Percentiles rank a stretch among this genome's conserved stretches.
These are phyloP conservation scores for Platycheirus rosarum DNA, from an alignment of 2,888 invertebrate species.

Conservation along the genomic window DNA sequence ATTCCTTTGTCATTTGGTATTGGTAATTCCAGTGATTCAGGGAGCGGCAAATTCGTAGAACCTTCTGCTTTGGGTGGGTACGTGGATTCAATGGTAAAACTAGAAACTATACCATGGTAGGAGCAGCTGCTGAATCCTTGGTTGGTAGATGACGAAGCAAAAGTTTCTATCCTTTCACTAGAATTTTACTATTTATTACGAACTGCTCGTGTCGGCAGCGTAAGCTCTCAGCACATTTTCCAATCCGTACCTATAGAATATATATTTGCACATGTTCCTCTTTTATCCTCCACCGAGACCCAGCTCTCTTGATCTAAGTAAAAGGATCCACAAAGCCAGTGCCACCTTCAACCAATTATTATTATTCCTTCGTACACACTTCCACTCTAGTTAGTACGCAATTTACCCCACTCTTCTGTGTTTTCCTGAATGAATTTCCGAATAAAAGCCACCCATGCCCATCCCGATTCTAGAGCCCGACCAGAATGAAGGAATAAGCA, in stretches of 20 bases:
- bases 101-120: not conserved
- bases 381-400: not conserved
- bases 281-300: not conserved
- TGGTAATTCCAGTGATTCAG: not conserved
- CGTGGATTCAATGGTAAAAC: not conserved
- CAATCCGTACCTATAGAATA: not conserved
- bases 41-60: constrained; percentile 15
- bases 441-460: constrained; percentile 37
- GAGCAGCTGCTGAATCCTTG: not conserved
- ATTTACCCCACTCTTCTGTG: constrained; percentile 2
- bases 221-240: not conserved
- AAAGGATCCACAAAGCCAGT: no score
- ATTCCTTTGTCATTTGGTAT: not conserved
- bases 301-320: not conserved
- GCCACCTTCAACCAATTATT: not conserved
- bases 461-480: not conserved
- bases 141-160: not conserved
- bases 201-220: not conserved
- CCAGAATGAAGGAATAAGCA: not conserved
- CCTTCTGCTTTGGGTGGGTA: not conserved
- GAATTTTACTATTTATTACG: not conserved
- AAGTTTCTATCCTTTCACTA: not conserved
- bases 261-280: not conserved
- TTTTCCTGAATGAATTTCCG: constrained; percentile 67
- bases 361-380: not conserved